These are phyloP conservation scores for Holothuria scabra DNA, from an alignment of 53 echinoderm and acorn worm genomes.

Conservation along the genomic window DNA sequence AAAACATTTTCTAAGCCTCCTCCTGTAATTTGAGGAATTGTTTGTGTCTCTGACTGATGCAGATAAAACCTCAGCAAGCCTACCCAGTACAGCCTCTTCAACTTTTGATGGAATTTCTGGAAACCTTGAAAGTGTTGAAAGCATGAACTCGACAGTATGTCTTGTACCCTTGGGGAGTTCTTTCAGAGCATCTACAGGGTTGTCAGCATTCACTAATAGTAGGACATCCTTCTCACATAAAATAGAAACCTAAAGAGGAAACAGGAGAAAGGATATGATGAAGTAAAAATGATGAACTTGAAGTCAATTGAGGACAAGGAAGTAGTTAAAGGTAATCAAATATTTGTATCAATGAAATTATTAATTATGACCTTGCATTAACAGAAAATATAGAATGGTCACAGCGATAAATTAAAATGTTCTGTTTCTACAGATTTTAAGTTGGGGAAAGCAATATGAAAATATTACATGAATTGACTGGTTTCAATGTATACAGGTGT, in stretches of 20 bases:
- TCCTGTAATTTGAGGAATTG: neutral
- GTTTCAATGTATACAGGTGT: too few relatives aligned
- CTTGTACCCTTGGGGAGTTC: constrained; percentile 56
- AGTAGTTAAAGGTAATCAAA: too few relatives aligned
- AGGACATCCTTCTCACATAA: neutral
- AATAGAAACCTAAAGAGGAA: neutral
- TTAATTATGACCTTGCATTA: too few relatives aligned
- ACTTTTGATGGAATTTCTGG: constrained; percentile 38
- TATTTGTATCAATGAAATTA: too few relatives aligned
- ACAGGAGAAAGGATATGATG: neutral
- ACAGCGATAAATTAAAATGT: too few relatives aligned
- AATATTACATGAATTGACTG: too few relatives aligned
- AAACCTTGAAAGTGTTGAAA: constrained; percentile 69
- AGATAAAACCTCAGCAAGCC: constrained; percentile 32
- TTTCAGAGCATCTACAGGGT: neutral
- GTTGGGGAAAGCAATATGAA: too few relatives aligned
- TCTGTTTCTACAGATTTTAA: too few relatives aligned
- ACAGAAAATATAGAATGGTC: too few relatives aligned
- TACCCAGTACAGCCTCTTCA: constrained; percentile 41
- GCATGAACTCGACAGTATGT: constrained; percentile 80
- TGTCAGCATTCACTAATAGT: neutral
- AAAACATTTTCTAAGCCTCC: constrained; percentile 15
- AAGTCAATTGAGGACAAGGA: too few relatives aligned
- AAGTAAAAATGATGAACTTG: neutral
- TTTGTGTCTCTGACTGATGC: constrained; percentile 27